Evolutionary conservation across 2,888 invertebrate species (phyloP).

Genomic region (Melanargia galathea): DNA sequence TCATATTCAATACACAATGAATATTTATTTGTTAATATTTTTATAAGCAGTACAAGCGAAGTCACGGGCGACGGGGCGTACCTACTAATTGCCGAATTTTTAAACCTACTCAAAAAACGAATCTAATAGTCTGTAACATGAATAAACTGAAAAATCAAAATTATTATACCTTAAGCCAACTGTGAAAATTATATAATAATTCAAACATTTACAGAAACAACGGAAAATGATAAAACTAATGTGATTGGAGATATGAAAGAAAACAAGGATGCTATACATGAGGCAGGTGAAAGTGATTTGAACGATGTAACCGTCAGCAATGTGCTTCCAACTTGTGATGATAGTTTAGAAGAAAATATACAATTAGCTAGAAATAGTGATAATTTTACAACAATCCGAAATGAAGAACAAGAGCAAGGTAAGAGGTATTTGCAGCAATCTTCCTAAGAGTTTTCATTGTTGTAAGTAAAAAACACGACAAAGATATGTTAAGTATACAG

Average conservation of each 20-base stretch:
- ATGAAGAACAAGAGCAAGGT: conserved; percentile 28
- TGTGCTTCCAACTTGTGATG: conserved; percentile 72
- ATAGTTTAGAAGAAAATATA: conserved; percentile 63
- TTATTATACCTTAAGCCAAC: too few relatives aligned
- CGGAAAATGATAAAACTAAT: conserved; percentile 6
- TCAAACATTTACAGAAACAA: background rate
- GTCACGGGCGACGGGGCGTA: background rate
- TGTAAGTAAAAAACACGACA: background rate
- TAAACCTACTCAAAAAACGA: too few relatives aligned
- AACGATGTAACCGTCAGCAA: conserved; percentile 48
- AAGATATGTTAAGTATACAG: background rate
- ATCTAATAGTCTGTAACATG: too few relatives aligned
- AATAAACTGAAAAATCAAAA: too few relatives aligned
- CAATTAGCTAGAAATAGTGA: conserved; percentile 66
- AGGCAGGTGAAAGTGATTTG: conserved; percentile 42
- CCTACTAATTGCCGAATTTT: too few relatives aligned
- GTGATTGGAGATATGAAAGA: conserved; percentile 29
- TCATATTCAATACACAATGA: background rate
- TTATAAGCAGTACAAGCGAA: background rate
- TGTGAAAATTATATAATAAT: too few relatives aligned
- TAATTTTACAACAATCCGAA: conserved; percentile 46
- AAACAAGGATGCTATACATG: conserved; percentile 41
- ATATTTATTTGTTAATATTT: background rate
- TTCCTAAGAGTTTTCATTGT: background rate
- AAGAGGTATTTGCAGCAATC: conserved; percentile 14